phyloP scores from a whole-genome alignment of 2,888 invertebrate species.

The Standfussiana lucernea region DNA sequence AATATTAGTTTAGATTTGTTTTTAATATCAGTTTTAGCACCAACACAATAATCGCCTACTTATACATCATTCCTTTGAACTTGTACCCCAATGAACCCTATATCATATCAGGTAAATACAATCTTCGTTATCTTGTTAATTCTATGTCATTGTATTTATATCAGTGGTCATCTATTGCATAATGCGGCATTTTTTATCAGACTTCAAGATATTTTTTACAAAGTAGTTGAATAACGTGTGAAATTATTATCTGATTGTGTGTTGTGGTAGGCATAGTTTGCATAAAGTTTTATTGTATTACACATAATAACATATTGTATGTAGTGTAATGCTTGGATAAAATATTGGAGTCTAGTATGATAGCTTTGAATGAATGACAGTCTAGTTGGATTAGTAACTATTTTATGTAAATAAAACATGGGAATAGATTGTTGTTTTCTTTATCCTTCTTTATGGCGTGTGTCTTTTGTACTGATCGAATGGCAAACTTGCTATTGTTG shows the following conservation, averaged over 20 bases:
- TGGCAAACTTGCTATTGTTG: neutral
- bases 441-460: neutral
- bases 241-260: conserved; percentile 4
- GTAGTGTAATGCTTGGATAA: neutral
- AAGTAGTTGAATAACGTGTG: conserved; percentile 1
- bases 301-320: neutral
- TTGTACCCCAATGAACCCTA: conserved; percentile 23
- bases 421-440: neutral
- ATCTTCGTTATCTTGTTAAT: conserved; percentile 37
- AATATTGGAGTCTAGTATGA: neutral
- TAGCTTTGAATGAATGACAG: neutral
- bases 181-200: conserved; percentile 40
- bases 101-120: conserved; percentile 23
- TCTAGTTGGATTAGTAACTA: no score
- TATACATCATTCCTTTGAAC: conserved; percentile 5
- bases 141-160: conserved; percentile 11
- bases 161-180: conserved; percentile 24
- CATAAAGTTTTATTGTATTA: neutral
- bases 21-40: neutral
- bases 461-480: neutral
- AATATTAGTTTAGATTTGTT: neutral
- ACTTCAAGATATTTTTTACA: conserved; percentile 17
- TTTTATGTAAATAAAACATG: neutral
- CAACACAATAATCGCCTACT: neutral
- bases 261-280: neutral